These are phyloP conservation scores for Lepus oiostolus DNA, from an alignment of 2,797 vertebrate species.

Conservation along the genomic window DNA sequence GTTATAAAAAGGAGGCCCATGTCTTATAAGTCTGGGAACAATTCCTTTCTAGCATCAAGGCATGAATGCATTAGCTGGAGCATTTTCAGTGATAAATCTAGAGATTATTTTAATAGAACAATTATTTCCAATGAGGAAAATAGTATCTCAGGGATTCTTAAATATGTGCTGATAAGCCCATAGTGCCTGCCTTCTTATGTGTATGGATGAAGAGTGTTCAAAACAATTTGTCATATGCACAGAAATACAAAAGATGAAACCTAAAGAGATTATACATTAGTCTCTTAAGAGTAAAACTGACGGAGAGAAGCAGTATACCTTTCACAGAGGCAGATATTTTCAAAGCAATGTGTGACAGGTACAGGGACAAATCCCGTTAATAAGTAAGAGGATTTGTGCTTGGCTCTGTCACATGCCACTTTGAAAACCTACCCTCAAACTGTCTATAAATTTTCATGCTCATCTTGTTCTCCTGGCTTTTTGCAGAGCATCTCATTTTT, in stretches of 20 bases:
- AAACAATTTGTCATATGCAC: slow-evolving; percentile 84
- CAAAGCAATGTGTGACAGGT: slow-evolving; percentile 83
- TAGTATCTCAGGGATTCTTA: slow-evolving; percentile 64
- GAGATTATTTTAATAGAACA: slow-evolving; percentile 64
- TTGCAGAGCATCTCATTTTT: slow-evolving; percentile 49
- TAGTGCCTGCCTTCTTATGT: slow-evolving; percentile 67
- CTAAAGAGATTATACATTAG: slow-evolving; percentile 80
- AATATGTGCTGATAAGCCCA: slow-evolving; percentile 59
- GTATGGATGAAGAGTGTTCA: slow-evolving; percentile 77
- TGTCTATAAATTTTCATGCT: slow-evolving; percentile 76
- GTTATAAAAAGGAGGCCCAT: slow-evolving; percentile 30
- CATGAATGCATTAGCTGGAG: slow-evolving; percentile 58
- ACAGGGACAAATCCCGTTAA: slow-evolving; percentile 86
- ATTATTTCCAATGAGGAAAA: slow-evolving; percentile 77
- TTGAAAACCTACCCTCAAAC: slow-evolving; percentile 84
- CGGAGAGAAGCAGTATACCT: slow-evolving; percentile 76
- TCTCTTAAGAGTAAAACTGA: slow-evolving; percentile 82
- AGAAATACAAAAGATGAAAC: slow-evolving; percentile 84
- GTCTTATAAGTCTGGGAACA: slow-evolving; percentile 48
- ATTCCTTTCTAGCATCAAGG: not conserved
- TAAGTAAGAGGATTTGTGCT: slow-evolving; percentile 85
- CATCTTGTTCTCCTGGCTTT: slow-evolving; percentile 68
- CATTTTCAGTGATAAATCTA: slow-evolving; percentile 62
- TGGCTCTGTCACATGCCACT: slow-evolving; percentile 80
- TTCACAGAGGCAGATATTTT: slow-evolving; percentile 85